Conservation (phyloP, 53 echinoderm and acorn worm species). For the Echinarachnius parma region DNA sequence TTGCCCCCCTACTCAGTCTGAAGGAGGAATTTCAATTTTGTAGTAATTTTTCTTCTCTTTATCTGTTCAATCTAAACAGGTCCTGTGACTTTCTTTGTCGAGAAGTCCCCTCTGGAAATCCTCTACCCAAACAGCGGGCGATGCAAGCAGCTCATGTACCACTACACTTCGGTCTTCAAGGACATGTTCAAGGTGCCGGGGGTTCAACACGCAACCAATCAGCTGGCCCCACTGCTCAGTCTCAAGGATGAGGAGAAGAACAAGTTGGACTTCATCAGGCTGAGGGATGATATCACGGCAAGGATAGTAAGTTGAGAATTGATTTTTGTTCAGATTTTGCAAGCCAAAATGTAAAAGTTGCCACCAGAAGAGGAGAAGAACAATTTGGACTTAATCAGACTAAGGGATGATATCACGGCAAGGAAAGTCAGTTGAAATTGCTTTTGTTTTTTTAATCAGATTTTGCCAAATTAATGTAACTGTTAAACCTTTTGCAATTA, state of each 20-base stretch:
- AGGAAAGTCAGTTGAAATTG: conserved; percentile 51
- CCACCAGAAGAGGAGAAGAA: neutral
- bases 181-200: conserved; percentile 57
- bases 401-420: conserved; percentile 55
- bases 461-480: too few species aligned
- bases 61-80: conserved; percentile 19
- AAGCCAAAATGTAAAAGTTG: neutral
- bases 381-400: neutral
- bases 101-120: conserved; percentile 41
- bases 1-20: conserved; percentile 50
- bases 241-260: conserved; percentile 28
- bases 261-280: conserved; percentile 54
- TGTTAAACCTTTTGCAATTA: too few species aligned
- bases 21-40: too few species aligned
- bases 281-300: conserved; percentile 67
- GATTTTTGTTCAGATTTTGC: neutral
- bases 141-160: conserved; percentile 40
- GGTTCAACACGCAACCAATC: conserved; percentile 24
- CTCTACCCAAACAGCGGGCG: conserved; percentile 64
- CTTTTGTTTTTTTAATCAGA: neutral
- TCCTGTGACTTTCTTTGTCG: conserved; percentile 52
- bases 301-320: conserved; percentile 44
- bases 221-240: conserved; percentile 51
- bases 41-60: too few species aligned
- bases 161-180: conserved; percentile 22